Conservation (phyloP, 2,888 invertebrate genomes). For the Drosophila ustulata region DNA sequence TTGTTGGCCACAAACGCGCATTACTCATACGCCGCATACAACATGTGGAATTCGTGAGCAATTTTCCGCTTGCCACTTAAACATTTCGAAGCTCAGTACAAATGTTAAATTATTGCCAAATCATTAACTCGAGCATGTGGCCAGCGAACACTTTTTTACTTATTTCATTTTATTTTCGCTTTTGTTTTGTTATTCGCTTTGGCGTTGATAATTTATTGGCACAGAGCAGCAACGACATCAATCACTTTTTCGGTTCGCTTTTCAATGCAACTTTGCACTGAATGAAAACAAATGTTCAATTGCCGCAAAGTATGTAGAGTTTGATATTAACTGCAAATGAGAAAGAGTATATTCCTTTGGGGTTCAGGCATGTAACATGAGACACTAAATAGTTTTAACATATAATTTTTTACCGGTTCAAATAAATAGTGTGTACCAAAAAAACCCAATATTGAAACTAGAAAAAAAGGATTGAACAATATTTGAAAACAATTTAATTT, state of each 20-base stretch:
- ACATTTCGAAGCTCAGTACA: conserved; percentile 46
- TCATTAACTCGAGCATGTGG: conserved; percentile 79
- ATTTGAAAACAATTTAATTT: no score
- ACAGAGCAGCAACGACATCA: conserved; percentile 76
- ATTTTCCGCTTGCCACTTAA: conserved; percentile 80
- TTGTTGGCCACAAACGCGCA: conserved; percentile 30
- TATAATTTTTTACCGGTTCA: no score
- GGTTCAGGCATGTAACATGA: neutral
- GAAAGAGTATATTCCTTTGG: neutral
- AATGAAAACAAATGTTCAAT: conserved; percentile 81
- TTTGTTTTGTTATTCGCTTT: conserved; percentile 19
- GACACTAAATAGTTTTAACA: no score
- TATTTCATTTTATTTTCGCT: conserved; percentile 11
- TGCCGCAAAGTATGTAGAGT: conserved; percentile 77
- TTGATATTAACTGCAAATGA: conserved; percentile 17
- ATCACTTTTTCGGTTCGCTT: conserved; percentile 81
- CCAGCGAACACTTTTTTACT: conserved; percentile 27
- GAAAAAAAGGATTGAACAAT: no score
- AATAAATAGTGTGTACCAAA: no score
- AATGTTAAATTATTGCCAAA: conserved; percentile 78
- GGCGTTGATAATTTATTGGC: conserved; percentile 75
- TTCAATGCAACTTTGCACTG: conserved; percentile 74
- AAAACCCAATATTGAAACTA: no score
- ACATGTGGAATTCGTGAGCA: conserved; percentile 63
- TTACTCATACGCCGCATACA: conserved; percentile 65